Conservation (phyloP, 2,113 vertebrate species). For the Poeciliopsis turrubarensis region DNA sequence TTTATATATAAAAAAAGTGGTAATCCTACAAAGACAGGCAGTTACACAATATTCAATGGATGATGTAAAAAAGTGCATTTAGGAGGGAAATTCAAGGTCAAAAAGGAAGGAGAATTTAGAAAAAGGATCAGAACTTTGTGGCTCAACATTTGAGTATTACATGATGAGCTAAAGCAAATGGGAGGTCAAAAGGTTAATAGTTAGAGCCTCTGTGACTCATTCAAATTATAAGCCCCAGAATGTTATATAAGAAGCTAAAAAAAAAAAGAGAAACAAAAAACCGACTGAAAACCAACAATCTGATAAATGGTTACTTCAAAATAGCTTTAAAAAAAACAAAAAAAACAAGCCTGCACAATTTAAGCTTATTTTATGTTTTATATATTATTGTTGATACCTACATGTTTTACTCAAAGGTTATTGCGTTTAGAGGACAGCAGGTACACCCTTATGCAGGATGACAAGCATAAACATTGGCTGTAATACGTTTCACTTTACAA, state of each 20-base stretch:
- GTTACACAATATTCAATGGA: slow-evolving; percentile 39
- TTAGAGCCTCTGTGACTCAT: neutral
- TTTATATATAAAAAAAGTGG: slow-evolving; percentile 2
- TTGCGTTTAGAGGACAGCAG: neutral
- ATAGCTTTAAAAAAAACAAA: neutral
- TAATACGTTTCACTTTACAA: neutral
- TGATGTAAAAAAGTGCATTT: slow-evolving; percentile 9
- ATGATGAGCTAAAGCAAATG: neutral
- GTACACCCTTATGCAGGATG: neutral
- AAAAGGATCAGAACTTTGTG: slow-evolving; percentile 29
- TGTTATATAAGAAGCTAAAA: neutral
- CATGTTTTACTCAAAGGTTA: neutral
- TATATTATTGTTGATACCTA: neutral
- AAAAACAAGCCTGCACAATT: neutral
- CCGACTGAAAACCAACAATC: neutral
- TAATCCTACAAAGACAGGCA: slow-evolving; percentile 34
- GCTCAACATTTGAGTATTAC: neutral
- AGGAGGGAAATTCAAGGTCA: slow-evolving; percentile 46
- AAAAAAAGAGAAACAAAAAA: neutral
- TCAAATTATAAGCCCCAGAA: neutral
- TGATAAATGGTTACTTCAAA: neutral
- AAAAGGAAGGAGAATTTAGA: neutral
- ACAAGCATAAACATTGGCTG: neutral
- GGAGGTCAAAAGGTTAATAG: neutral
- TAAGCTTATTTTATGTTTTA: neutral